phyloP scores from a whole-genome alignment of 1,140 invertebrate genomes.

The Ceratoteleas bidentatus region DNA sequence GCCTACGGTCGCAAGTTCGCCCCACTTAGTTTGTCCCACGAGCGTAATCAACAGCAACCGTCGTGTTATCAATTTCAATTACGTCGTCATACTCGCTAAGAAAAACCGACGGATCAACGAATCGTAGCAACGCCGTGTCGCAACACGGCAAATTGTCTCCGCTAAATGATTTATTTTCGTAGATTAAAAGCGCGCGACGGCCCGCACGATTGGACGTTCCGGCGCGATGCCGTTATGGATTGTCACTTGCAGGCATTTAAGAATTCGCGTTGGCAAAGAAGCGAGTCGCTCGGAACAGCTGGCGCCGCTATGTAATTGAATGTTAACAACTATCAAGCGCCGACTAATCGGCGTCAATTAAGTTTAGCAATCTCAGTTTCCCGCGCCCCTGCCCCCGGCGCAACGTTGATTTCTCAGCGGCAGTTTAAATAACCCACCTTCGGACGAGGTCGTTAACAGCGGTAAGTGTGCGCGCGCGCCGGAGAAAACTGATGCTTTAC shows the following conservation, averaged over 20 bases:
- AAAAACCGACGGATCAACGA: constrained; percentile 57
- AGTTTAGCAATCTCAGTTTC: constrained; percentile 68
- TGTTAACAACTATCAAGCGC: constrained; percentile 71
- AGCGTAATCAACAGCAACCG: constrained; percentile 51
- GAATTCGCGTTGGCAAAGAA: constrained; percentile 62
- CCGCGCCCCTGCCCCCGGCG: constrained; percentile 1
- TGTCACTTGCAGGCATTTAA: constrained; percentile 58
- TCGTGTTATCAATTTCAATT: constrained; percentile 59
- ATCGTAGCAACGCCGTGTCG: constrained; percentile 26
- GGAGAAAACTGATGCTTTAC: constrained; percentile 25
- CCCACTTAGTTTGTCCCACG: constrained; percentile 38
- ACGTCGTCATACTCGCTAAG: constrained; percentile 44
- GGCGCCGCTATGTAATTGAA: constrained; percentile 64
- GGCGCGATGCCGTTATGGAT: constrained; percentile 43
- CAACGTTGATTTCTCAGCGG: constrained; percentile 58
- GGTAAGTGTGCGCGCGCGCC: constrained; percentile 5
- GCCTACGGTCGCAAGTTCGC: constrained; percentile 28
- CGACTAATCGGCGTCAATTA: constrained; percentile 71
- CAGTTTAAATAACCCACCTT: constrained; percentile 56
- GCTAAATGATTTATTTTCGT: constrained; percentile 51
- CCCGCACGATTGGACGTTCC: constrained; percentile 37
- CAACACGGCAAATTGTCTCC: constrained; percentile 34
- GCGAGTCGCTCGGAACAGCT: constrained; percentile 44
- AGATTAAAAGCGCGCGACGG: constrained; percentile 44
- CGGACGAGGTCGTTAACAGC: constrained; percentile 36